Conservation (phyloP, 2,113 vertebrate genomes). For the Nerophis ophidion region DNA sequence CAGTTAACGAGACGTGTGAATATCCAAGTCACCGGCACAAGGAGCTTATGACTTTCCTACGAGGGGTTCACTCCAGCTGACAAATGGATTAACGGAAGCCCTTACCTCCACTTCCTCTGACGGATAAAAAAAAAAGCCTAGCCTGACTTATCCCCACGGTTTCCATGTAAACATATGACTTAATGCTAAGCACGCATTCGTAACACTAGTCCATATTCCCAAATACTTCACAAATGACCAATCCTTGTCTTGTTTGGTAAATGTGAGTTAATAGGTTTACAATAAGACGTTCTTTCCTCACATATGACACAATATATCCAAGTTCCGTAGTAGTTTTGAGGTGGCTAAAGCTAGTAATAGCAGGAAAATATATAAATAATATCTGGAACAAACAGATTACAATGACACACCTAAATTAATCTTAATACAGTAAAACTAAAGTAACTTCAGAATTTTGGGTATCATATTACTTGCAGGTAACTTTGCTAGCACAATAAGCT, state of each 20-base stretch:
- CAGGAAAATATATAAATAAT: no score
- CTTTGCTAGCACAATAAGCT: no score
- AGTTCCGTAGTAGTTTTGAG: neutral
- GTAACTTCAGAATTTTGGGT: no score
- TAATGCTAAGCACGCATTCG: neutral
- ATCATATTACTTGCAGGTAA: no score
- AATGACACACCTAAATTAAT: no score
- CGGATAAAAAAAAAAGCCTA: conserved; percentile 8
- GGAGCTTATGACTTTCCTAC: conserved; percentile 51
- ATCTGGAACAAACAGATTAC: no score
- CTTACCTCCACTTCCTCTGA: conserved; percentile 24
- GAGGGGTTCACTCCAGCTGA: conserved; percentile 45
- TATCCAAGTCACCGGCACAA: conserved; percentile 49
- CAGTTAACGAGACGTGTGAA: conserved; percentile 48
- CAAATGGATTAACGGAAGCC: conserved; percentile 57
- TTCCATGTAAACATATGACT: conserved; percentile 32
- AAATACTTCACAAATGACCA: conserved; percentile 16
- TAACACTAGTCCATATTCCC: conserved; percentile 9
- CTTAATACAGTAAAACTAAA: no score
- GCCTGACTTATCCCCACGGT: conserved; percentile 30
- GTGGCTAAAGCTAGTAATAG: no score
- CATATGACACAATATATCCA: neutral
- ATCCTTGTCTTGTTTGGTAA: neutral
- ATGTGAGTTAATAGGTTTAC: neutral
- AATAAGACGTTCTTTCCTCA: neutral